These are phyloP conservation scores for Doryteuthis pealeii DNA, from an alignment of 1,140 invertebrate genomes.

Conservation along the genomic window DNA sequence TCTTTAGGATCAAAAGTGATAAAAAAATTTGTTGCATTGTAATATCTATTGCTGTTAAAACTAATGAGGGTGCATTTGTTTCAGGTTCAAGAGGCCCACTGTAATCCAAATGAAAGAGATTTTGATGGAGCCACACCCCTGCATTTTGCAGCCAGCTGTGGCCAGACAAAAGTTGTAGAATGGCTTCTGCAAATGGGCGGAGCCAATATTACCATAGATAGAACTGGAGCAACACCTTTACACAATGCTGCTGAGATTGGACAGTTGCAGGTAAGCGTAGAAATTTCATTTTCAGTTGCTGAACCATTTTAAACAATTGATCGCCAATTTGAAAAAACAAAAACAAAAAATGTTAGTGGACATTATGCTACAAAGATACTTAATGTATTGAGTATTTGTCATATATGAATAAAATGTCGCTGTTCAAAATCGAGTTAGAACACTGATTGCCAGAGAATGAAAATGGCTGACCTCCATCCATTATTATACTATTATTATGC, in stretches of 20 bases:
- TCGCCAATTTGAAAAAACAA: neutral
- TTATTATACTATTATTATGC: too few relatives aligned
- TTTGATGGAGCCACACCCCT: constrained; percentile 78
- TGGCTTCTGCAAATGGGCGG: constrained; percentile 81
- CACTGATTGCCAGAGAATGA: too few relatives aligned
- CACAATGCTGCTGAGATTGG: constrained; percentile 88
- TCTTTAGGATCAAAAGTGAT: too few relatives aligned
- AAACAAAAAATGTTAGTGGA: neutral
- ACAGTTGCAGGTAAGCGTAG: constrained; percentile 74
- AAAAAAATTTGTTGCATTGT: too few relatives aligned
- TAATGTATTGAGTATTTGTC: too few relatives aligned
- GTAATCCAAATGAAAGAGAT: constrained; percentile 80
- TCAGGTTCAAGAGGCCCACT: constrained; percentile 78
- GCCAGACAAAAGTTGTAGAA: constrained; percentile 77
- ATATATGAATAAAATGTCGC: too few relatives aligned
- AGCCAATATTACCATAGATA: constrained; percentile 72
- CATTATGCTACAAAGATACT: neutral
- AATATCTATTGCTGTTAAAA: too few relatives aligned
- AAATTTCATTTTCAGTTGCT: neutral
- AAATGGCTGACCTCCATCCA: too few relatives aligned
- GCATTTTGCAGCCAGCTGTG: constrained; percentile 73
- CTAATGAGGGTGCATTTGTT: constrained; percentile 25
- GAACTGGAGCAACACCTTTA: constrained; percentile 82
- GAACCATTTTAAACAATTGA: neutral
- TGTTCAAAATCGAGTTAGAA: too few relatives aligned